Base-by-base conservation (phyloP, 2,888 invertebrate genomes). In the Nephrocerus scutellatus region DNA sequence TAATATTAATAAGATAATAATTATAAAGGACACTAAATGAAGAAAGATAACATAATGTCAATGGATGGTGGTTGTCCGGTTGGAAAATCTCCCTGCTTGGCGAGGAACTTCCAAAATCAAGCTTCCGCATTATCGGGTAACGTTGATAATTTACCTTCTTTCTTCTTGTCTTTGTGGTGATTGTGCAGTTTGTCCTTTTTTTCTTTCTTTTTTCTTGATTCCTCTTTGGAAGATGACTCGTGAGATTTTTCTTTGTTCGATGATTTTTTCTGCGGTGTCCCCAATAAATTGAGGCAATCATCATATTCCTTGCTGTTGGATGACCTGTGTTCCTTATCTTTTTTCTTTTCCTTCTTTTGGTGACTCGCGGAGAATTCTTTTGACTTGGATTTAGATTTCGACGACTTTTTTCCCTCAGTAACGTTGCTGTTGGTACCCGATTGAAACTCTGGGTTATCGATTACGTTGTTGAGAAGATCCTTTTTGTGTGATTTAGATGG, bases 31-130 rank as follows among this genome's bases (percentile, higher is more conserved):
- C 21, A 23, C 12, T 29, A 28, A 22, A 44, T 12, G 15, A 43
- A 34, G 37, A 2, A 19, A 22, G 41, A 44, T 35, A n/a, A n/a
- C n/a, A n/a, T n/a, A n/a, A 22, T 18, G 18, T 15, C 8, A 30
- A 29, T 22, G 24, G 30, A 25, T 29, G 19, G 19, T 40, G 31
- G 18, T 29, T 13, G 23, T 29, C 34, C n/a, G 15, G 24, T 59
- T 76, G 76, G 63, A 76, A 70, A 58, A 85, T 79, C 70, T 89
- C 86, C 70, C 91, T 89, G 57, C 88, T 90, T 9, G 91, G 89
- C 24, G 90, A 91, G 30, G 89, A 89, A 59, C 91, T 89, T 47
- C 90, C 92, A 54, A 84, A 75, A 24, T 91, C 84, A 77, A 18
- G 34, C 74, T 12, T 39, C 22, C 15, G 16, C 18, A 10, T 15